Conservation (phyloP, 1,140 invertebrate species). For the Ips nitidus region DNA sequence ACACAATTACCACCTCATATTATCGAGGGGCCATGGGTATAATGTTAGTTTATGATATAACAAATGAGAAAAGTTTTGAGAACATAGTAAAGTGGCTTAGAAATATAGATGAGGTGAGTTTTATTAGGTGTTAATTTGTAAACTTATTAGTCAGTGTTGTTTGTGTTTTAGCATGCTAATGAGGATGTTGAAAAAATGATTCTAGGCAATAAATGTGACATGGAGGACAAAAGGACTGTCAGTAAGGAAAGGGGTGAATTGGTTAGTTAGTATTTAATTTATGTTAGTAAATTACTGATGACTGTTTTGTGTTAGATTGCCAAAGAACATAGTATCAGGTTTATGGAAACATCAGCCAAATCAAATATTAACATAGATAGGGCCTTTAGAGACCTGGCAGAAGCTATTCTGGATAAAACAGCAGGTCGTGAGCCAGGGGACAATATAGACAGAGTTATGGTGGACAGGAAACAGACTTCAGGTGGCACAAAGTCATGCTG, state of each 20-base stretch:
- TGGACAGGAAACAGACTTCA: constrained; percentile 60
- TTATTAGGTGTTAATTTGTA: background rate
- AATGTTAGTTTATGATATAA: constrained; percentile 98
- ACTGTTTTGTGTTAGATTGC: constrained; percentile 72
- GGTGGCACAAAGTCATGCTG: constrained; percentile 51
- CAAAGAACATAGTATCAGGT: constrained; percentile 95
- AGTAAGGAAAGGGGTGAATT: constrained; percentile 85
- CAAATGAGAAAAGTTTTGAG: constrained; percentile 97
- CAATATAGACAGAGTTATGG: constrained; percentile 65
- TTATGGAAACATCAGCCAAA: constrained; percentile 99
- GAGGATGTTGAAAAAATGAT: constrained; percentile 99
- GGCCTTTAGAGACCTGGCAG: constrained; percentile 95
- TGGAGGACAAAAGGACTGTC: constrained; percentile 95
- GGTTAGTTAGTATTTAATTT: constrained; percentile 56
- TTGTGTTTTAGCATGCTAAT: constrained; percentile 84
- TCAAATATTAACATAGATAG: constrained; percentile 97
- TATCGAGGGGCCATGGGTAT: constrained; percentile 98
- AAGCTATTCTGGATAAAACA: constrained; percentile 91
- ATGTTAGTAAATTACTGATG: background rate
- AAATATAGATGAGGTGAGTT: constrained; percentile 89
- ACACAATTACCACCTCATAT: constrained; percentile 97
- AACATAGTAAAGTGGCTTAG: constrained; percentile 98
- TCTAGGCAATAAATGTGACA: constrained; percentile 99
- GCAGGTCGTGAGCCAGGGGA: constrained; percentile 67
- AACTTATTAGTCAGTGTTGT: background rate